Evolutionary conservation across 2,888 invertebrate species (phyloP), one percentile per base, ranked within the genome.

Genomic region (Cactoblastis cactorum): DNA sequence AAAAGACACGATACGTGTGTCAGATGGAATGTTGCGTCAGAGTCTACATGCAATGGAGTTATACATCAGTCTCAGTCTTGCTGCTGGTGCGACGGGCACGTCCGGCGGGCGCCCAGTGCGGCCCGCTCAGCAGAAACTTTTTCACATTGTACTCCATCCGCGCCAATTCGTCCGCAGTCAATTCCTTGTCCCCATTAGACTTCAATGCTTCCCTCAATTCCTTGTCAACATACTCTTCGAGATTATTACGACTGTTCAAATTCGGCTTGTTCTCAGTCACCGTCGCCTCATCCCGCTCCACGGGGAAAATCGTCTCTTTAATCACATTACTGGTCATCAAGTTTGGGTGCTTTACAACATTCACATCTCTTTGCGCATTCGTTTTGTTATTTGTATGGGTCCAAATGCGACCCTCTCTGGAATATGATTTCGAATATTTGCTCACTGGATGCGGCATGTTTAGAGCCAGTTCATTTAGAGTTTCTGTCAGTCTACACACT

Each of bases 61-160:
- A 90, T 70, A 90, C 88, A 80, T 90, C 90, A 85, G 90, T 90
- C 84, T 90, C 90, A 74, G 90, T 90, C 74, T 90, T 90, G 71
- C 90, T 90, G 68, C 89, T 90, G 57, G 90, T 90, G 66, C 88
- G 83, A 11, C 90, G 81, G n/a, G n/a, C n/a, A n/a, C n/a, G n/a
- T 1, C 67, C 77, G 1, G 59, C 70, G 0, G 80, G 67, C 19
- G 63, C 78, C 87, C 88, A 89, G 45, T 84, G 80, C 14, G 87
- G 83, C 1, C 90, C 90, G 52, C 93, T 93, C 70, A 94, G 85
- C 62, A 94, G 78, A 76, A 94, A 94, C 73, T 93, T 92, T 77
- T 94, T 94, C n/a, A 94, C 94, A 71, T 94, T 94, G 68, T 94
- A 93, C 71, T 94, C 94, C 94, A 94, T 94, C 71, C 94, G 91